Evolutionary conservation across 2,113 vertebrate genomes (phyloP), one percentile per base, ranked within the genome.

Genomic region (Nibea coibor): DNA sequence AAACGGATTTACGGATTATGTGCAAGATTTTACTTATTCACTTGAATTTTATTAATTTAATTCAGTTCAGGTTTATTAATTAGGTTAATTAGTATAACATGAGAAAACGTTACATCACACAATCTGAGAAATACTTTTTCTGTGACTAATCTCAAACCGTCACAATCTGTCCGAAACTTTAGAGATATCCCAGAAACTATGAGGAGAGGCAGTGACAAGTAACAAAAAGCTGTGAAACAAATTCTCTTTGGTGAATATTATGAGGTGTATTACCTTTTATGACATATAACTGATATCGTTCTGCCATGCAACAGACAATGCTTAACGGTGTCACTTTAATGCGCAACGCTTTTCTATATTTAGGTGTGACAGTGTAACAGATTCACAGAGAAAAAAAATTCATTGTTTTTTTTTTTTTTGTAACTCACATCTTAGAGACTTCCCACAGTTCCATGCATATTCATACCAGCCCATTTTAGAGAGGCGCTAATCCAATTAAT

Each of bases 401-500:
- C 35, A 10, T 28, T 88, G 43, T 53, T 78, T 84, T 26, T 26
- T 53, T 78, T 84, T 26, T 26, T 92, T 84, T 89, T 82, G 78
- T 88, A 92, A 88, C 90, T 86, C 80, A 79, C 70, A 78, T 93
- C 93, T 94, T 70, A 72, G 84, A 89, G 87, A 82, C 84, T 72
- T 88, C 87, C 88, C 84, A 81, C 84, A 67, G 86, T 75, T 83
- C 68, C 88, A 88, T 84, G 72, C 94, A 94, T 93, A 93, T 93
- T 93, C 92, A 94, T 92, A 89, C 93, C n/a, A 82, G 90, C 89
- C 35, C 85, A 81, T 89, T 90, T 79, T 75, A 82, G 62, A 82
- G 71, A 78, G 82, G 82, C 79, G 82, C 84, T 90, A 93, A 94
- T 95, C 94, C 94, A 95, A 91, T 96, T 96, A 96, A 95, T 90